Evolutionary conservation across 2,888 invertebrate genomes (phyloP).

Genomic region (Euspilapteryx auroguttella): DNA sequence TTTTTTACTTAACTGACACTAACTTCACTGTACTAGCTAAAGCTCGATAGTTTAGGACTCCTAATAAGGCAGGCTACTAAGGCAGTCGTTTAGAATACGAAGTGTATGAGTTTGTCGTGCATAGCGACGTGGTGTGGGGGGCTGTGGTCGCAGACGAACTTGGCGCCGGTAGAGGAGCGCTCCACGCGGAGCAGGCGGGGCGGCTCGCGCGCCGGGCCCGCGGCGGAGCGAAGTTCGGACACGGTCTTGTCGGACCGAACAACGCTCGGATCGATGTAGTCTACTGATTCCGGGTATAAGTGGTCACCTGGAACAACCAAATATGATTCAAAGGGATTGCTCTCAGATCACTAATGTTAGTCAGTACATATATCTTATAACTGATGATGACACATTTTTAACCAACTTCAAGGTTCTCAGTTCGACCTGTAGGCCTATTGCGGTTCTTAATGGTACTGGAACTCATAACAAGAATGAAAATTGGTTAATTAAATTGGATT

Average conservation of each 20-base stretch:
- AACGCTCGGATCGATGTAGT: slow-evolving; percentile 18
- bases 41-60: slow-evolving; percentile 21
- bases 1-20: too few species aligned
- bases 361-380: too few species aligned
- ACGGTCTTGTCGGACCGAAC: not conserved
- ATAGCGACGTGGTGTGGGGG: slow-evolving; percentile 36
- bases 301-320: slow-evolving; percentile 51
- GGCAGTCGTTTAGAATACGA: slow-evolving; percentile 13
- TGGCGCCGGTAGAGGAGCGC: slow-evolving; percentile 11
- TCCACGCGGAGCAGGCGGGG: slow-evolving; percentile 30
- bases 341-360: too few species aligned
- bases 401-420: too few species aligned
- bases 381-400: too few species aligned
- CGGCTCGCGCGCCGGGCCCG: slow-evolving; percentile 11
- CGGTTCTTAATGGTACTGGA: too few species aligned
- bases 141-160: slow-evolving; percentile 28
- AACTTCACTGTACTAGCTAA: slow-evolving; percentile 8
- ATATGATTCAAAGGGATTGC: too few species aligned
- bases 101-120: slow-evolving; percentile 23
- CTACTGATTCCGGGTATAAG: slow-evolving; percentile 38
- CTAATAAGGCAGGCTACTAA: slow-evolving; percentile 34
- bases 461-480: too few species aligned
- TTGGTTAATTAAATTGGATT: too few species aligned
- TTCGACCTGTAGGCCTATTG: too few species aligned
- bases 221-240: too few species aligned